Percentiles rank a stretch among this genome's conserved stretches.
Evolutionary conservation across 92 coral and sea anemone genomes (phyloP).

Genomic region (Porites lobata): DNA sequence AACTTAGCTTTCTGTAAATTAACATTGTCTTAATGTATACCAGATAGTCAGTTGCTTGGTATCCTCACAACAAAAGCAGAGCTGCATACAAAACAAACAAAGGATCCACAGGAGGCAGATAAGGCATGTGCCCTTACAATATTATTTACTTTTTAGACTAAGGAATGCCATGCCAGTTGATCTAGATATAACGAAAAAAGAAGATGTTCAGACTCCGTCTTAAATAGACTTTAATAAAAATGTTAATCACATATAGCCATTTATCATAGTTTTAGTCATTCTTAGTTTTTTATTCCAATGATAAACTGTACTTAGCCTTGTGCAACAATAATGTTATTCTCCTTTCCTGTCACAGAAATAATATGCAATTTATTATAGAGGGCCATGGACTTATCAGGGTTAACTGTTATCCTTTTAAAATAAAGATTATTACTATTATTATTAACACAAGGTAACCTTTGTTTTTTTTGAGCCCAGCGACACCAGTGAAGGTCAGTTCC

Average conservation of each 20-base stretch:
- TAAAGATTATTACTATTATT: no score
- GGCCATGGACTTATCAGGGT: background rate
- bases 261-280: no score
- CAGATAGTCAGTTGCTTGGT: background rate
- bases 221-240: background rate
- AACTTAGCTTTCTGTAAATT: background rate
- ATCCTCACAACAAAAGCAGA: background rate
- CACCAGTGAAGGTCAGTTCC: background rate
- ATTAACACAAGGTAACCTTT: no score
- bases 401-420: background rate
- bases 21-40: background rate
- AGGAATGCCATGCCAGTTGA: background rate
- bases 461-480: no score
- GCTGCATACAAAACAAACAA: background rate
- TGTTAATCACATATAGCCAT: background rate
- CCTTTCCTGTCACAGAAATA: background rate
- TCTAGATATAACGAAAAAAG: background rate
- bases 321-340: background rate
- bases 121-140: background rate
- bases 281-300: background rate
- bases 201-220: background rate
- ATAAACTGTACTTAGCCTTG: background rate
- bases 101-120: background rate
- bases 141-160: background rate
- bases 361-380: background rate